Evolutionary conservation across 2,113 vertebrate genomes (phyloP).

Genomic region (Odocoileus virginianus): DNA sequence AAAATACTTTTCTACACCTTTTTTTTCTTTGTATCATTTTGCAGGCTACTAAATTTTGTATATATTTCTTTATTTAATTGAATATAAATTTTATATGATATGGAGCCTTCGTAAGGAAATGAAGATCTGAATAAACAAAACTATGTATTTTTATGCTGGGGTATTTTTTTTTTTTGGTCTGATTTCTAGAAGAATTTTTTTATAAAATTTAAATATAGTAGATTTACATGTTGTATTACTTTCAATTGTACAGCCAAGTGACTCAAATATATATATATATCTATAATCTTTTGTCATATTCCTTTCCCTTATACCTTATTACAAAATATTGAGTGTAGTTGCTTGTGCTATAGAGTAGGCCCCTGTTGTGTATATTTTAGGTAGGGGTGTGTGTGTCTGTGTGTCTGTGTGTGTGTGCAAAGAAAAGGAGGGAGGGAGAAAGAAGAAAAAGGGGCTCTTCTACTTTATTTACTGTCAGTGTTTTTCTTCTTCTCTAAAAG

Average conservation of each 20-base stretch:
- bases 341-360: background rate
- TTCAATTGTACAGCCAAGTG: background rate
- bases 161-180: background rate
- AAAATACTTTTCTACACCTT: background rate
- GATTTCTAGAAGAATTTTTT: background rate
- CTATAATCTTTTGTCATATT: background rate
- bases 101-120: background rate
- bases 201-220: background rate
- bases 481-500: background rate
- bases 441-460: background rate
- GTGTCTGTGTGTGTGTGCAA: background rate
- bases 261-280: rapidly evolving
- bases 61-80: background rate
- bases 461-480: background rate
- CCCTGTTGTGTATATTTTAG: background rate
- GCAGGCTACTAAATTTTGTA: background rate
- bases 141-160: background rate
- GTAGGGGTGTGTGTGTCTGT: background rate
- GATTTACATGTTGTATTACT: background rate
- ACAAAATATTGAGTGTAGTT: background rate
- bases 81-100: background rate
- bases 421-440: background rate
- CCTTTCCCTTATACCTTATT: background rate
- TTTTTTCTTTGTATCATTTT: background rate
- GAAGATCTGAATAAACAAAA: background rate